Evolutionary conservation across 1,140 invertebrate genomes (phyloP).

Genomic region (Chlorops oryzae): DNA sequence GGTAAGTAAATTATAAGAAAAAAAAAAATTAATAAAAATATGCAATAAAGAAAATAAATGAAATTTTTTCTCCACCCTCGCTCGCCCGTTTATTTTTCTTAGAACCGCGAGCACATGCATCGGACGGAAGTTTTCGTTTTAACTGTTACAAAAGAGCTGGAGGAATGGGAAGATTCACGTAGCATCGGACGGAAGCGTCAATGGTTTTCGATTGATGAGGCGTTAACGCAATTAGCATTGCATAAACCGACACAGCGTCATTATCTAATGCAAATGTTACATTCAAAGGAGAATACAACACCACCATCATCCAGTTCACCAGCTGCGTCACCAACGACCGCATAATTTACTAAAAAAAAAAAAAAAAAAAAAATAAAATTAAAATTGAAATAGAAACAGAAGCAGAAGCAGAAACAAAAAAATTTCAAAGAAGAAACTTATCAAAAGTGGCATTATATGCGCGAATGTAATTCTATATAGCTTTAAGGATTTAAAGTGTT

Average conservation of each 20-base stretch:
- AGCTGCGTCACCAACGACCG: constrained; percentile 38
- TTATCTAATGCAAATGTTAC: constrained; percentile 67
- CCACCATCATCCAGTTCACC: constrained; percentile 31
- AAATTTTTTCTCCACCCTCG: neutral
- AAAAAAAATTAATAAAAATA: neutral
- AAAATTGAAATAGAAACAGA: too few relatives aligned
- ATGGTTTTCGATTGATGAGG: constrained; percentile 88
- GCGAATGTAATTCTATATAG: too few relatives aligned
- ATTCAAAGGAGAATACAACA: constrained; percentile 50
- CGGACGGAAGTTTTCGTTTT: constrained; percentile 90
- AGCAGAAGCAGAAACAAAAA: too few relatives aligned
- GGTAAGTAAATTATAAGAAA: constrained; percentile 44
- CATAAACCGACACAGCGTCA: constrained; percentile 87
- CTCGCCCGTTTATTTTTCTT: constrained; percentile 26
- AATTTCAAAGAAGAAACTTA: too few relatives aligned
- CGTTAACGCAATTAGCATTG: constrained; percentile 72
- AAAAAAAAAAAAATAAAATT: too few relatives aligned
- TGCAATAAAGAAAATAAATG: neutral
- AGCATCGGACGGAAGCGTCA: constrained; percentile 82
- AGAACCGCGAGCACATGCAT: constrained; percentile 89
- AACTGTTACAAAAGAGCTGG: constrained; percentile 81
- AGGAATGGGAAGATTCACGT: constrained; percentile 90
- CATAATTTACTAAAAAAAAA: too few relatives aligned
- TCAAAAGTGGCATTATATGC: too few relatives aligned
- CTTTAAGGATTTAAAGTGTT: too few relatives aligned